Evolutionary conservation across 2,888 invertebrate genomes (phyloP), one percentile per base, ranked within the genome.

Genomic region (Himalopsyche tibetana): DNA sequence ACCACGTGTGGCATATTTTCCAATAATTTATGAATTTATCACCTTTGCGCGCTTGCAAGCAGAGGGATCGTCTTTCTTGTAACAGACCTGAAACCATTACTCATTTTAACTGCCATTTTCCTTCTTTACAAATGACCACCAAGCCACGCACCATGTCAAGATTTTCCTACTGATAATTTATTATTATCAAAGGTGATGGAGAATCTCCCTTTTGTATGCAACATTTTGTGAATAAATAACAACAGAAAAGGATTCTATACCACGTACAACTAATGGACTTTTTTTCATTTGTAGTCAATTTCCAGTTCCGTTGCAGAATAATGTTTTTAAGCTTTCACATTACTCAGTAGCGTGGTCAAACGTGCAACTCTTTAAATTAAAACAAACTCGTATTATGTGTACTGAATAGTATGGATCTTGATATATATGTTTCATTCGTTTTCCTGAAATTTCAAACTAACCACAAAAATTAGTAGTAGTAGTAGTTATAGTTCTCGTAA

Each of bases 91-190:
- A 63, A 19, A 15, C 63, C 19, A 63, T 63, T 63, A 63, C 63
- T 63, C 63, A 63, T 63, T 63, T 63, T 63, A 63, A 63, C 63
- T 63, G 63, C 63, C 63, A 51, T 63, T 28, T 63, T n/a, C 63
- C 28, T 56, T 56, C 56, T 63, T 63, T 63, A 63, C 28, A 63
- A 63, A 63, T 63, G 63, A 63, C 63, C 63, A 63, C 28, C 19
- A 28, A 19, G 19, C 63, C 63, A 63, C 63, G 63, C 19, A 19
- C 19, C 63, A 6, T 63, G 63, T 63, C 63, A 63, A 63, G 63
- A 56, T 19, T 63, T 28, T 63, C 63, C 19, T 63, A n/a, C 28
- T 2, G 63, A 63, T 63, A n/a, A 63, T 63, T 63, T 63, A 63
- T 63, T 63, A 63, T 63, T 19, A 63, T 63, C 63, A 63, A 63